phyloP scores from a whole-genome alignment of 2,888 invertebrate genomes.

The Selenia dentaria region DNA sequence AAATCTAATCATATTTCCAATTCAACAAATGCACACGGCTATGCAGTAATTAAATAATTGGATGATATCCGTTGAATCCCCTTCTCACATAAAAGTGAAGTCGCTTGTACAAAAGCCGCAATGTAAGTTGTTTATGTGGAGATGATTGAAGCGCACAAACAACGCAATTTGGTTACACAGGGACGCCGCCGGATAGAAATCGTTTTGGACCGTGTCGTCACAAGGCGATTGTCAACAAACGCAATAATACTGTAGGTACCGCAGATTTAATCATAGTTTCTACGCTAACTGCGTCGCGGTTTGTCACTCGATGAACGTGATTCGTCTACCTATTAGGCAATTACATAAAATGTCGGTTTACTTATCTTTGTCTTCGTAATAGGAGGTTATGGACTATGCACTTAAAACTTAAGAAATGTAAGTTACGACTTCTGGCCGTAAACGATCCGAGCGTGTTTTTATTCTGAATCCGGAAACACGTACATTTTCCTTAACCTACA shows the following conservation, averaged over 20 bases:
- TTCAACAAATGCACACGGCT: too few species aligned
- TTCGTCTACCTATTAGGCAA: constrained; percentile 57
- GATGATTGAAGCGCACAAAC: constrained; percentile 16
- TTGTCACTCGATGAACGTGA: constrained; percentile 52
- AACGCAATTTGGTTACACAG: constrained; percentile 25
- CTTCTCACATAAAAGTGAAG: constrained; percentile 21
- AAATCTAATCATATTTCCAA: too few species aligned
- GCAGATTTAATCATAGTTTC: neutral
- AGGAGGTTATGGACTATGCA: constrained; percentile 19
- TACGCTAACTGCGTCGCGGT: neutral
- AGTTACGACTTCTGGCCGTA: constrained; percentile 17
- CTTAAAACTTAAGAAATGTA: constrained; percentile 16
- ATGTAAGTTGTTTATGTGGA: constrained; percentile 33
- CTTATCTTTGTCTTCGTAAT: constrained; percentile 34
- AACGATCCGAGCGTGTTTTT: neutral
- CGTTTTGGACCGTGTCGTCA: constrained; percentile 59
- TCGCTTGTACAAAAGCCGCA: constrained; percentile 23
- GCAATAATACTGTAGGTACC: constrained; percentile 38
- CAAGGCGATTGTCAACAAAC: constrained; percentile 59
- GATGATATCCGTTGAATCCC: constrained; percentile 33
- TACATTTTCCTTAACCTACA: too few species aligned
- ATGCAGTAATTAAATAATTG: constrained; percentile 29
- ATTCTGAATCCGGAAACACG: too few species aligned
- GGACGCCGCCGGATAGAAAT: constrained; percentile 50
- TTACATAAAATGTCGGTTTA: constrained; percentile 43